Evolutionary conservation across 2,113 vertebrate species (phyloP).

Genomic region (Rallus limicola): DNA sequence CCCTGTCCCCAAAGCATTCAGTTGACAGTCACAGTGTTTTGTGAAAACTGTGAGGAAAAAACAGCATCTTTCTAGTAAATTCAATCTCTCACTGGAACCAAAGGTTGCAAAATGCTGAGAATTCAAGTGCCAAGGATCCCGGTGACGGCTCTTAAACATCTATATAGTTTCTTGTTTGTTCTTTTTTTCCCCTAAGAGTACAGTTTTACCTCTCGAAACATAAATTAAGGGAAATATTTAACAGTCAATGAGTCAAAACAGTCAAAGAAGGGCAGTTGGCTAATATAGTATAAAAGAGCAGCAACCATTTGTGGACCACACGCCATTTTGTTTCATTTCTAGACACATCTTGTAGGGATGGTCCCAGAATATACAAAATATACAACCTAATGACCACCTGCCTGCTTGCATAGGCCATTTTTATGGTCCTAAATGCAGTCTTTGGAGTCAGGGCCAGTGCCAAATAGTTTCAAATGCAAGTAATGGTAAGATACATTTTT

Average conservation of each 20-base stretch:
- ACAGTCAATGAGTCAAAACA: conserved; percentile 84
- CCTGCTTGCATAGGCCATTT: conserved; percentile 78
- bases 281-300: conserved; percentile 76
- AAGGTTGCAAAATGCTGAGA: conserved; percentile 72
- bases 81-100: conserved; percentile 72
- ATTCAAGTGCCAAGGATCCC: conserved; percentile 77
- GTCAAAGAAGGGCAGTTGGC: conserved; percentile 78
- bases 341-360: conserved; percentile 76
- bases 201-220: conserved; percentile 76
- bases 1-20: conserved; percentile 55
- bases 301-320: conserved; percentile 75
- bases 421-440: conserved; percentile 81
- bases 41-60: conserved; percentile 69
- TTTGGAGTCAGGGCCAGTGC: conserved; percentile 81
- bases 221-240: conserved; percentile 76
- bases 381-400: conserved; percentile 80
- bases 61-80: conserved; percentile 64
- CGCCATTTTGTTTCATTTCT: conserved; percentile 71
- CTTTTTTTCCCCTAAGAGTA: conserved; percentile 60
- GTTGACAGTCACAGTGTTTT: conserved; percentile 73
- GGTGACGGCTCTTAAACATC: conserved; percentile 72
- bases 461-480: conserved; percentile 76
- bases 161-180: conserved; percentile 66
- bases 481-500: conserved; percentile 38
- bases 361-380: conserved; percentile 84